A percentile compares a stretch with the other conserved stretches of the same genome.
phyloP scores from a whole-genome alignment of 1,140 invertebrate species.

The Ceratina calcarata region DNA sequence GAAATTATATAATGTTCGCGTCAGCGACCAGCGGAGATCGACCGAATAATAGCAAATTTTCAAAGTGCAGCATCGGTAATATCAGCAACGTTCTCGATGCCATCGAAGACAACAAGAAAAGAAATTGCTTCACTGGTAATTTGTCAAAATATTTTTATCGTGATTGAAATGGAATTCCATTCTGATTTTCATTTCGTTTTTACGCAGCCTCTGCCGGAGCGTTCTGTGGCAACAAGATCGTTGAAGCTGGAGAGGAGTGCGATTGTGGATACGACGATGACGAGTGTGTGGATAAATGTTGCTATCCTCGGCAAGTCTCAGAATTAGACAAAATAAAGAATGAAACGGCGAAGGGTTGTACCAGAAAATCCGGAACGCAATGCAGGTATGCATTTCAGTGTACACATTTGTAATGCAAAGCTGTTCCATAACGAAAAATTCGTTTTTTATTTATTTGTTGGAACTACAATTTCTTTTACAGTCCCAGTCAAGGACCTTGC shows the following conservation, averaged over 20 bases:
- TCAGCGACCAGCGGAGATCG: slow-evolving; percentile 96
- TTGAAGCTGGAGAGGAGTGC: slow-evolving; percentile 98
- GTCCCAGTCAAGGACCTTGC: slow-evolving; percentile 98
- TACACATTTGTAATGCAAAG: background rate
- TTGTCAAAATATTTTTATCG: background rate
- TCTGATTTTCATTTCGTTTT: slow-evolving; percentile 15
- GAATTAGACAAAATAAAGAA: slow-evolving; percentile 86
- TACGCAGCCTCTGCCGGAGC: slow-evolving; percentile 90
- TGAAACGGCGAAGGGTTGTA: slow-evolving; percentile 89
- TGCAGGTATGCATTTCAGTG: slow-evolving; percentile 84
- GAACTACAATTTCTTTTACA: slow-evolving; percentile 72
- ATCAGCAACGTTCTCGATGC: slow-evolving; percentile 97
- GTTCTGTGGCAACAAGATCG: slow-evolving; percentile 99
- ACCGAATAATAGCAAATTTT: slow-evolving; percentile 97
- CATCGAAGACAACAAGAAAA: slow-evolving; percentile 93
- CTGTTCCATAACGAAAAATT: background rate
- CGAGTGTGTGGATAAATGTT: slow-evolving; percentile 96
- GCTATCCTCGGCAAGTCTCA: slow-evolving; percentile 91
- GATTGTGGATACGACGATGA: slow-evolving; percentile 98
- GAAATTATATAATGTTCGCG: slow-evolving; percentile 99
- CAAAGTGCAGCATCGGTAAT: slow-evolving; percentile 95
- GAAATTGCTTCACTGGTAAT: slow-evolving; percentile 94
- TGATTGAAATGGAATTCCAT: no score
- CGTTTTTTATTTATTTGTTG: background rate
- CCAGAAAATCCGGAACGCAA: slow-evolving; percentile 87